phyloP scores from a whole-genome alignment of 2,888 invertebrate genomes.

The Erynnis tages region DNA sequence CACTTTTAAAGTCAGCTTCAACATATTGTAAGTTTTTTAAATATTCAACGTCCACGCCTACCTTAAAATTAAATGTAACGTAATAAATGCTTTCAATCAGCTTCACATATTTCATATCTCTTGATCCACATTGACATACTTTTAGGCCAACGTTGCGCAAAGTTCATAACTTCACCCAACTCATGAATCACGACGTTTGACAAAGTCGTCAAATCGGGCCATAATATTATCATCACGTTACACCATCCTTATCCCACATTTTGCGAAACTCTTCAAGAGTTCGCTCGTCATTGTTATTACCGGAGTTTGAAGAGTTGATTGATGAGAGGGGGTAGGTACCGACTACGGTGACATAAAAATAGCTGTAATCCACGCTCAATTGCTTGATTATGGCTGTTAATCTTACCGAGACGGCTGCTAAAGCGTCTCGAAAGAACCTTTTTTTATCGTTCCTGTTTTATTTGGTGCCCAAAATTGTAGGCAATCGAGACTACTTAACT shows the following conservation, averaged over 20 bases:
- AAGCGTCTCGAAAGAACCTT: constrained; percentile 45
- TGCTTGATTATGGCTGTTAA: constrained; percentile 77
- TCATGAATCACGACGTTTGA: constrained; percentile 16
- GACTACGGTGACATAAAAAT: constrained; percentile 61
- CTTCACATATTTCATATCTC: no score
- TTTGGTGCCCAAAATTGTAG: constrained; percentile 60
- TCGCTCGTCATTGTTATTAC: constrained; percentile 62
- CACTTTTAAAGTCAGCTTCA: no score
- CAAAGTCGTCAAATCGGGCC: constrained; percentile 18
- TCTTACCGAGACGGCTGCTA: constrained; percentile 57
- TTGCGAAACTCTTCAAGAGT: constrained; percentile 42
- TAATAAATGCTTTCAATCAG: no score
- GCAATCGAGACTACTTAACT: constrained; percentile 67
- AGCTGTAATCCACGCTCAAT: constrained; percentile 72
- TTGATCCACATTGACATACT: no score
- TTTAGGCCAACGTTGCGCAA: not conserved
- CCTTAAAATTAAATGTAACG: no score
- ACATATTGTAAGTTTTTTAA: no score
- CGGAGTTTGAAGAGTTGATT: constrained; percentile 55
- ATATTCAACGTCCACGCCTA: no score
- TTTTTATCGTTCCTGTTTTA: constrained; percentile 69
- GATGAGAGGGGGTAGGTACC: constrained; percentile 44
- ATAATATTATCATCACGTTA: constrained; percentile 14
- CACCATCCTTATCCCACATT: constrained; percentile 35
- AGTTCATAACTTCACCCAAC: no score